phyloP scores from a whole-genome alignment of 2,113 vertebrate genomes.

The Zosterops pallidus region DNA sequence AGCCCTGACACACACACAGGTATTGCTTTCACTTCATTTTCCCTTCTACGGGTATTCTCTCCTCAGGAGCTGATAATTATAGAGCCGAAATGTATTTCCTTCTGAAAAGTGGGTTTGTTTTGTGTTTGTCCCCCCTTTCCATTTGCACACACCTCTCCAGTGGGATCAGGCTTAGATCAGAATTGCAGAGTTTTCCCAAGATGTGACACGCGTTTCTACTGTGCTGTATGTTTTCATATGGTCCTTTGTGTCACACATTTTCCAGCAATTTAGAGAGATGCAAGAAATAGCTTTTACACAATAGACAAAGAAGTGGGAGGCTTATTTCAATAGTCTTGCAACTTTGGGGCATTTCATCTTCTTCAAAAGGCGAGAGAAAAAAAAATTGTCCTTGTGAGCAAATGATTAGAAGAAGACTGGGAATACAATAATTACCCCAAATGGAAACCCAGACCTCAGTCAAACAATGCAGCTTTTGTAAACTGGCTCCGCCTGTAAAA shows the following conservation, averaged over 20 bases:
- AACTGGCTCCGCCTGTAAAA: neutral
- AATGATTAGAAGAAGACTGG: constrained; percentile 66
- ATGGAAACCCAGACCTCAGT: constrained; percentile 52
- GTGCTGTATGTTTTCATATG: neutral
- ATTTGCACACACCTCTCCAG: neutral
- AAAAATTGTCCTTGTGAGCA: constrained; percentile 25
- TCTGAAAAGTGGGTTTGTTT: neutral
- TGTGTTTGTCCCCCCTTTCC: neutral
- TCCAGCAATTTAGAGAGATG: neutral
- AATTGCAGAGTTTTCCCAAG: neutral
- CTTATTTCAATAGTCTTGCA: constrained; percentile 20
- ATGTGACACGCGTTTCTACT: neutral
- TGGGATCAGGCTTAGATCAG: neutral
- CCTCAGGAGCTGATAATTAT: neutral
- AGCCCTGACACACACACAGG: neutral
- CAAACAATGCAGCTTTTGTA: constrained; percentile 67
- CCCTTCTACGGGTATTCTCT: neutral
- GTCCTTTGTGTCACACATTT: neutral
- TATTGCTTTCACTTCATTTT: neutral
- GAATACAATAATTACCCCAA: constrained; percentile 64
- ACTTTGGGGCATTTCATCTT: constrained; percentile 21
- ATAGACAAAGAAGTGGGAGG: neutral
- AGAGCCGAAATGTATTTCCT: neutral
- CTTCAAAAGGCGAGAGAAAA: constrained; percentile 2
- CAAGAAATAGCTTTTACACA: constrained; percentile 1